Evolutionary conservation across 2,797 vertebrate species (phyloP), one percentile per base, ranked within the genome.

Genomic region (Anguilla pacifica): DNA sequence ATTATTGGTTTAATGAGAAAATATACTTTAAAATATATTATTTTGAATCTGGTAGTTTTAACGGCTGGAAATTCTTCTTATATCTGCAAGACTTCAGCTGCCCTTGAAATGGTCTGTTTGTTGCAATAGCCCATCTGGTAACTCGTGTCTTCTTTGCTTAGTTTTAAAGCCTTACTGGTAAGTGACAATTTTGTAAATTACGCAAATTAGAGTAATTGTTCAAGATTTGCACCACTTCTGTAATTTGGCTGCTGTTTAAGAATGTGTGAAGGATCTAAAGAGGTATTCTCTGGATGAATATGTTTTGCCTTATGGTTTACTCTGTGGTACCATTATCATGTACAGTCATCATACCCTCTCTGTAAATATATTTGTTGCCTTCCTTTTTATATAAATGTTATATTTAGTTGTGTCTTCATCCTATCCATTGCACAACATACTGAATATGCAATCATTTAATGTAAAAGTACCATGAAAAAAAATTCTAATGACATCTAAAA

Each of bases 371-470:
- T 92, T 91, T 35, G 39, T 53, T 87, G 35, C 84, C 61, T 83
- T 81, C 28, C 11, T 72, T 86, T 93, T 95, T 96, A 95, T 95
- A 95, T 92, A 95, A 94, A 91, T 92, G 90, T 93, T 92, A 94
- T 92, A 91, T 92, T 92, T 85, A 86, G 89, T 91, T 90, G 67
- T 89, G 90, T 93, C 86, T 90, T 87, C 88, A 87, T 10, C 0
- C 88, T 89, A 85, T 89, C 85, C 91, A 93, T 92, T 91, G 94
- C 95, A 95, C 91, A 93, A 91, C 95, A 95, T 95, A 96, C 96
- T 94, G 92, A 97, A 97, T 98, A 98, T 98, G 97, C 98, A 99
- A 98, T 97, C 95, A 96, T 94, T 95, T 96, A 95, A 92, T 95
- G 95, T 95, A 95, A 93, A 95, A 90, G 89, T 89, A 92, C 89